These are phyloP conservation scores for Corythucha ciliata DNA, from an alignment of 2,888 invertebrate species.

Conservation along the genomic window DNA sequence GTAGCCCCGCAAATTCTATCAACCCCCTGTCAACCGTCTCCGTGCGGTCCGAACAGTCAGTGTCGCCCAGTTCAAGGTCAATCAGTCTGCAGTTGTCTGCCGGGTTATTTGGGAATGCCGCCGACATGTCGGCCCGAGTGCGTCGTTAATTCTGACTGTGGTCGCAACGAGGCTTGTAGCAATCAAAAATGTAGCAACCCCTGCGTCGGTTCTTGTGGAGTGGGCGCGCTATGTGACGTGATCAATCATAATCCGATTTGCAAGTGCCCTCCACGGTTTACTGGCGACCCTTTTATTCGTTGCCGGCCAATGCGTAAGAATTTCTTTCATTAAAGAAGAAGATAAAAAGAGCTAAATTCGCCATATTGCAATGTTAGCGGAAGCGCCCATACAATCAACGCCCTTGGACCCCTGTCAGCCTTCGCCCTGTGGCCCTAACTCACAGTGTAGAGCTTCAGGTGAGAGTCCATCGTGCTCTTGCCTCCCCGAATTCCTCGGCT, in stretches of 20 bases:
- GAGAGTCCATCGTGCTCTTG: constrained; percentile 61
- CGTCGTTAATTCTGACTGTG: constrained; percentile 61
- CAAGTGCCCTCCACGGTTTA: constrained; percentile 50
- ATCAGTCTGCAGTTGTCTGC: constrained; percentile 67
- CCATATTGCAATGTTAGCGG: neutral
- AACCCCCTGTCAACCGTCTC: constrained; percentile 61
- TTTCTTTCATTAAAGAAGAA: neutral
- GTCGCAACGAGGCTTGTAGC: constrained; percentile 55
- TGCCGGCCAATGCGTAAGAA: constrained; percentile 43
- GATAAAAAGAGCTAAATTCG: neutral
- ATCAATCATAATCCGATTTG: constrained; percentile 64
- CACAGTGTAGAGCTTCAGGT: constrained; percentile 52
- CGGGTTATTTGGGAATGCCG: constrained; percentile 62
- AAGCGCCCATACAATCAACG: constrained; percentile 53
- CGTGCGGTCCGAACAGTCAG: constrained; percentile 63
- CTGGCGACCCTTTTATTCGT: constrained; percentile 65
- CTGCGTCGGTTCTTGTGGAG: constrained; percentile 63
- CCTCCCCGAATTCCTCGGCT: constrained; percentile 54
- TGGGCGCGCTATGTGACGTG: constrained; percentile 61
- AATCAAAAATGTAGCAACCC: constrained; percentile 62
- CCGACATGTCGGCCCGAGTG: constrained; percentile 67
- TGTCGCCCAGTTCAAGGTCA: constrained; percentile 61
- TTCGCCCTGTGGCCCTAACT: constrained; percentile 57
- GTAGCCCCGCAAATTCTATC: constrained; percentile 25
- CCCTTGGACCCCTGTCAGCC: constrained; percentile 50